These are phyloP conservation scores for Sisyra terminalis DNA, from an alignment of 2,888 invertebrate species.

Conservation along the genomic window DNA sequence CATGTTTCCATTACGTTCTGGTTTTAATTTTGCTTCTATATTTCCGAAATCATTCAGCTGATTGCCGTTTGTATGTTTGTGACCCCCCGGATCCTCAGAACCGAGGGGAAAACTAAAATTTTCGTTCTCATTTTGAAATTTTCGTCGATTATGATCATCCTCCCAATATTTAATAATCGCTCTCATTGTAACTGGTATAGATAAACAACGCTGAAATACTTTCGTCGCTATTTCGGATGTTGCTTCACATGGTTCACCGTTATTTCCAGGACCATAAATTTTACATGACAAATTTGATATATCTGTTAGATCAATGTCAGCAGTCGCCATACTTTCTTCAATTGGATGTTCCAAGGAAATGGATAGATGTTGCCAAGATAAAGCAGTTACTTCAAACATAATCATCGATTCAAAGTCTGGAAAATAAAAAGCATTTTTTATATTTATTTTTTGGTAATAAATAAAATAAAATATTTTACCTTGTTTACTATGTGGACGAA, in stretches of 20 bases:
- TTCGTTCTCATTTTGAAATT: constrained; percentile 33
- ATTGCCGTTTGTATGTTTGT: constrained; percentile 24
- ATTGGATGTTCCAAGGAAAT: constrained; percentile 84
- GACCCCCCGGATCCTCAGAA: constrained; percentile 47
- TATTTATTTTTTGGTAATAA: neutral
- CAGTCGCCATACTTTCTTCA: constrained; percentile 84
- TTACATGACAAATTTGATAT: constrained; percentile 63
- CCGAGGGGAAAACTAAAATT: constrained; percentile 52
- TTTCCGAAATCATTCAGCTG: constrained; percentile 30
- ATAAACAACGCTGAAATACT: constrained; percentile 74
- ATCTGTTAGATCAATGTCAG: constrained; percentile 74
- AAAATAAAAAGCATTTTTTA: constrained; percentile 13
- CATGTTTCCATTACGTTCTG: constrained; percentile 14
- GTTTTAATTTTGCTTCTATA: constrained; percentile 19
- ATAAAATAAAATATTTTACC: constrained; percentile 31
- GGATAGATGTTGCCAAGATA: constrained; percentile 78
- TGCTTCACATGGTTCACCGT: constrained; percentile 29
- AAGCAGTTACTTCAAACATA: constrained; percentile 85
- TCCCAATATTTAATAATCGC: constrained; percentile 78
- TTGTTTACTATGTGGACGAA: constrained; percentile 64
- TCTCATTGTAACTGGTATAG: constrained; percentile 84
- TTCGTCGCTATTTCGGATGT: constrained; percentile 39
- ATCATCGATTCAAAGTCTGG: constrained; percentile 54
- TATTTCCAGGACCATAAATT: constrained; percentile 40
- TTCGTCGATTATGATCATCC: constrained; percentile 39